phyloP scores from a whole-genome alignment of 2,113 vertebrate genomes.

The Chaetura pelagica region DNA sequence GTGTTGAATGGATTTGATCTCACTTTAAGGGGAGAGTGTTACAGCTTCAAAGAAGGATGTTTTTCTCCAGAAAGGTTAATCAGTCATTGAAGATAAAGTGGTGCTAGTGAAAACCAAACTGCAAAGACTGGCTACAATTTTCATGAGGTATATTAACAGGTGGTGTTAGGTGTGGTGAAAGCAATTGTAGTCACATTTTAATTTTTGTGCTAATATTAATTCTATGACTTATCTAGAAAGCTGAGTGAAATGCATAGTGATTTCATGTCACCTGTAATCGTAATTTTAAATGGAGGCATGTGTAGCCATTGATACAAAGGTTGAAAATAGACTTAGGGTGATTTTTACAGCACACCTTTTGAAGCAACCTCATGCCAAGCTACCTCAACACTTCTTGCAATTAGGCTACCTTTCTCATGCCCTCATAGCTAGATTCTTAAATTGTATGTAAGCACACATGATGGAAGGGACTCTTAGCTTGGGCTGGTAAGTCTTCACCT shows the following conservation, averaged over 20 bases:
- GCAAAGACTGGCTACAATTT: neutral
- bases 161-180: neutral
- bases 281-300: neutral
- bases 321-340: neutral
- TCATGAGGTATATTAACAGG: neutral
- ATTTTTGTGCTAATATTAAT: constrained; percentile 9
- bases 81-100: constrained; percentile 6
- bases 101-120: neutral
- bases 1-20: constrained; percentile 35
- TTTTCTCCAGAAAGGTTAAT: constrained; percentile 31
- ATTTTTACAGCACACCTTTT: neutral
- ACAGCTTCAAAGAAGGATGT: constrained; percentile 10
- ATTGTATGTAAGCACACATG: neutral
- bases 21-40: constrained; percentile 22
- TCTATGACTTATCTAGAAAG: neutral
- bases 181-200: neutral
- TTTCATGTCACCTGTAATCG: neutral
- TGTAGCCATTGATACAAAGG: neutral
- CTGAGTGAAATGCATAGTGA: neutral
- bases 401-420: neutral
- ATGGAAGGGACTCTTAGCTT: neutral
- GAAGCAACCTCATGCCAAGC: neutral
- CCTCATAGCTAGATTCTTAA: neutral
- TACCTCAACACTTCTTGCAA: neutral
- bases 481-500: neutral